Base-by-base conservation (phyloP, 2,797 vertebrate species). In the Distichodus sexfasciatus region DNA sequence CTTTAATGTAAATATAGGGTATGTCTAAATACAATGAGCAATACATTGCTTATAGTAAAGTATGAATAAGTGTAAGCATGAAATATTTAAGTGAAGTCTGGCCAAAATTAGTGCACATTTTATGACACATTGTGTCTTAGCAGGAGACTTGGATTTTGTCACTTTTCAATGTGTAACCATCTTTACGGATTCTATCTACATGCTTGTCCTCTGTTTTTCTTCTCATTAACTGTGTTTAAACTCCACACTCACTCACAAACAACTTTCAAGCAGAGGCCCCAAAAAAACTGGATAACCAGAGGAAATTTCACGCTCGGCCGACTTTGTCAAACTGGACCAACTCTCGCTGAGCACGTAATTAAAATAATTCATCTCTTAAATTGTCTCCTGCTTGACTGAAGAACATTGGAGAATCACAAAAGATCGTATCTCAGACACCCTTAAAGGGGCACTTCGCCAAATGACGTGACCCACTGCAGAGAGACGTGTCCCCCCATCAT, bases 281-380 rank as follows among this genome's bases (percentile, higher is more conserved):
- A 35, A 36, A 59, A 41, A 14, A 64, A 50, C 15, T 24, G 21
- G n/a, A 51, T 41, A 59, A 41, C 35, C 35, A 19, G 38, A 69
- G 53, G 46, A 74, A 62, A 55, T 62, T 33, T 50, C 65, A 38
- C 28, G 46, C 66, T 51, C 60, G 72, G 66, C 36, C 65, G 63
- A 51, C 55, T 53, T 69, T 36, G 44, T 59, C 60, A 69, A 74
- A 74, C 50, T 67, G 38, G 31, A 28, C 55, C 50, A 64, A 64
- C 54, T 46, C 62, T 55, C 29, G 35, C 43, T 11, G 36, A 33
- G 51, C 35, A 41, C 17, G 58, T 64, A 69, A 64, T 74, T 69
- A 74, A 69, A 54, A 67, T 69, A 69, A 74, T 64, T 47, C 44
- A 53, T 65, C 46, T 55, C 47, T 48, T 26, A 47, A 51, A 65